Conservation (phyloP, 2,888 invertebrate species). For the Ormia ochracea region DNA sequence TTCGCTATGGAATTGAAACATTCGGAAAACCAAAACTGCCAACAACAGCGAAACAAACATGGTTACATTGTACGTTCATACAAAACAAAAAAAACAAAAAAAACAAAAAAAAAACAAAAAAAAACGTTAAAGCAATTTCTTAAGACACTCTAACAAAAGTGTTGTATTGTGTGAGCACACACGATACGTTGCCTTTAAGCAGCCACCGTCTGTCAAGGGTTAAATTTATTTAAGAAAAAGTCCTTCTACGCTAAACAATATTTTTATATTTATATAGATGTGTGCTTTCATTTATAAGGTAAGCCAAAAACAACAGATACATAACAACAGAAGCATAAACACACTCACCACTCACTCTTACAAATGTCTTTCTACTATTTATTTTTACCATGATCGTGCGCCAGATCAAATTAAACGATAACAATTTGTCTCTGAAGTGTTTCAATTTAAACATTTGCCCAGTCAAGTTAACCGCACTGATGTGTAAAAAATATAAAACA, state of each 20-base stretch:
- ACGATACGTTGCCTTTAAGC: not conserved
- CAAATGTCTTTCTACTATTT: conserved; percentile 26
- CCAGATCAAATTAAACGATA: conserved; percentile 77
- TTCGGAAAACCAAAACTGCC: conserved; percentile 45
- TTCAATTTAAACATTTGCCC: conserved; percentile 73
- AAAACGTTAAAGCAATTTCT: conserved; percentile 2
- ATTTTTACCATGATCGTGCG: conserved; percentile 71
- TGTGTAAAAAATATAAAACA: conserved; percentile 6
- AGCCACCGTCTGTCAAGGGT: conserved; percentile 31
- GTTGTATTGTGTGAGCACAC: conserved; percentile 5
- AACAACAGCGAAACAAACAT: conserved; percentile 7
- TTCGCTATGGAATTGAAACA: conserved; percentile 66
- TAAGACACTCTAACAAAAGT: conserved; percentile 1
- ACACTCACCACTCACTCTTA: conserved; percentile 26
- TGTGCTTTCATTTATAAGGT: conserved; percentile 14
- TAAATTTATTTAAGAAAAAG: not conserved
- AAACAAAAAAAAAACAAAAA: too few species aligned
- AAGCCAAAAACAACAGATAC: not conserved
- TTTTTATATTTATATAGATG: not conserved
- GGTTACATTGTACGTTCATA: not conserved
- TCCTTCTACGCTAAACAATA: conserved; percentile 25
- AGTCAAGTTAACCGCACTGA: conserved; percentile 54
- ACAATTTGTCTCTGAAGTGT: conserved; percentile 77
- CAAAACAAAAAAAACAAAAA: too few species aligned
- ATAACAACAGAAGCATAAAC: conserved; percentile 14